Conservation (phyloP, 2,797 vertebrate genomes). For the Acridotheres tristis region DNA sequence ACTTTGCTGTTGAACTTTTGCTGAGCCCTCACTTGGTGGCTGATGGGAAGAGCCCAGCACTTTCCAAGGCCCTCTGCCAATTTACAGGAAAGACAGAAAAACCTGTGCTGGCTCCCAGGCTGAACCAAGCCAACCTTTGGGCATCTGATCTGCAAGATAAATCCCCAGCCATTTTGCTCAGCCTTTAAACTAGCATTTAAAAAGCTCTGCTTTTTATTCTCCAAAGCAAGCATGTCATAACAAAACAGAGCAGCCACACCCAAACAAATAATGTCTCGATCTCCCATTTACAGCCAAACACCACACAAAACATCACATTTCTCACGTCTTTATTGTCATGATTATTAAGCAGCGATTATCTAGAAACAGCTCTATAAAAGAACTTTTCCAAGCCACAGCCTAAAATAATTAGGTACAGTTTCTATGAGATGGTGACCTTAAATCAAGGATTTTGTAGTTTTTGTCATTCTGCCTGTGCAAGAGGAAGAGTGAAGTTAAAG, state of each 20-base stretch:
- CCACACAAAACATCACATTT: not conserved
- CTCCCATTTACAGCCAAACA: not conserved
- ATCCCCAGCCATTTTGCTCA: not conserved
- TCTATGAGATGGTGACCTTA: not conserved
- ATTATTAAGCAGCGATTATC: not conserved
- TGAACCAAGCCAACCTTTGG: not conserved
- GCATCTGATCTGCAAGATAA: not conserved
- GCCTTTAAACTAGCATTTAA: not conserved
- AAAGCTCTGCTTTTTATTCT: not conserved
- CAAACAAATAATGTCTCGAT: not conserved
- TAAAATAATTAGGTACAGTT: not conserved
- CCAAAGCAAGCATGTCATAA: not conserved
- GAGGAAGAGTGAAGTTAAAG: not conserved
- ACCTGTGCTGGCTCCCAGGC: not conserved
- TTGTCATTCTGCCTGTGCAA: not conserved
- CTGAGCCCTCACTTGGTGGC: not conserved
- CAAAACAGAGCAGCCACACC: not conserved
- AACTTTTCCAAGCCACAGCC: not conserved
- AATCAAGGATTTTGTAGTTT: not conserved
- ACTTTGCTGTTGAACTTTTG: slow-evolving; percentile 7
- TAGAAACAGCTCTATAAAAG: not conserved
- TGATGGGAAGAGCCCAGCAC: not conserved
- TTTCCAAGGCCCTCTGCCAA: not conserved
- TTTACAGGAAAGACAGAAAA: not conserved
- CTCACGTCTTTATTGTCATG: not conserved